Percentiles rank a stretch among this genome's conserved stretches.
phyloP scores from a whole-genome alignment of 2,888 invertebrate species.

The Drosophila prolongata region DNA sequence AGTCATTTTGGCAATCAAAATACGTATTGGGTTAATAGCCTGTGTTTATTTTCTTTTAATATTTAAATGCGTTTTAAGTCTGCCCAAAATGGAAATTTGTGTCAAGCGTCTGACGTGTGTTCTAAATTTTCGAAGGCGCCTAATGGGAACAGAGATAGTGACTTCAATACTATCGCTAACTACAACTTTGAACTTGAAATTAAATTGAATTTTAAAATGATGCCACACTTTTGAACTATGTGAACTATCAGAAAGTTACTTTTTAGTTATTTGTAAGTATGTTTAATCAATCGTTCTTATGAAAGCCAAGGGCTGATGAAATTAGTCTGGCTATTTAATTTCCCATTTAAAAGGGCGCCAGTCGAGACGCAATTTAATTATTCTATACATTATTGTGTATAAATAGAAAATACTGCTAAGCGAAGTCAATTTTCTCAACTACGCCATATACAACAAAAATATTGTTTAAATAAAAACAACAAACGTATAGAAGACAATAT shows the following conservation, averaged over 20 bases:
- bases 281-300: slow-evolving; percentile 3
- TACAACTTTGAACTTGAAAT: slow-evolving; percentile 48
- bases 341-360: slow-evolving; percentile 5
- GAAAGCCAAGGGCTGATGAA: slow-evolving; percentile 32
- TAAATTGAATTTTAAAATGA: slow-evolving; percentile 2
- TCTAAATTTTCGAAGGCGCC: slow-evolving; percentile 6
- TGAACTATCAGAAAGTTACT: slow-evolving; percentile 2
- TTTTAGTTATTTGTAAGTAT: background rate
- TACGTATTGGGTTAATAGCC: slow-evolving; percentile 44
- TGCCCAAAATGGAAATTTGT: background rate
- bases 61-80: slow-evolving; percentile 15
- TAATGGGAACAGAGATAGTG: slow-evolving; percentile 39
- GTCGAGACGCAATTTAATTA: slow-evolving; percentile 12
- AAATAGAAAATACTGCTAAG: slow-evolving; percentile 8
- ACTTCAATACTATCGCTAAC: slow-evolving; percentile 15
- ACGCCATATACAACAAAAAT: slow-evolving; percentile 2
- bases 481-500: background rate
- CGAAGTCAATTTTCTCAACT: background rate
- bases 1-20: slow-evolving; percentile 31
- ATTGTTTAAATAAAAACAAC: background rate
- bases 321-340: slow-evolving; percentile 11
- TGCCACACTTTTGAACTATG: slow-evolving; percentile 45
- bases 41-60: slow-evolving; percentile 2
- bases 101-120: slow-evolving; percentile 7
- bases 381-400: background rate